Percentiles rank a stretch among this genome's conserved stretches.
These are phyloP conservation scores for Thecophora atra DNA, from an alignment of 2,888 invertebrate genomes.

Conservation along the genomic window DNA sequence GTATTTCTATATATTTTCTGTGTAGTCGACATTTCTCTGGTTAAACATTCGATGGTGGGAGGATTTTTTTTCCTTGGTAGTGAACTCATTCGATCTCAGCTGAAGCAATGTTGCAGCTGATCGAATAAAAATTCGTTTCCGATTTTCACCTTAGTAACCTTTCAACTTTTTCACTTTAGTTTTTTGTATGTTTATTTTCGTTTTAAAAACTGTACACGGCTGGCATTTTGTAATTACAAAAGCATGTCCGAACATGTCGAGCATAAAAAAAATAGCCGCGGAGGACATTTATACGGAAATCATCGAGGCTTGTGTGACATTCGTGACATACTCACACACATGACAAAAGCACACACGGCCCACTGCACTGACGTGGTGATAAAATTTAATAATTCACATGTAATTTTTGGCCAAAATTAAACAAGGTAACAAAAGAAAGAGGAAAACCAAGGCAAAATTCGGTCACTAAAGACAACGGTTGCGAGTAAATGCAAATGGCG, in stretches of 20 bases:
- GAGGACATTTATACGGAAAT: neutral
- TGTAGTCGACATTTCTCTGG: no score
- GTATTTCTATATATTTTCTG: no score
- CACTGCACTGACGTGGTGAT: conserved; percentile 49
- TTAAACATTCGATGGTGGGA: no score
- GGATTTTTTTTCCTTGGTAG: no score
- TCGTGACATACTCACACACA: conserved; percentile 18
- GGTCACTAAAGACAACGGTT: neutral
- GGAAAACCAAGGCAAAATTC: conserved; percentile 16
- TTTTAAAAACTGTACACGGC: neutral
- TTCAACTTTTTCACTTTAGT: no score
- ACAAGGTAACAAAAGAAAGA: conserved; percentile 36
- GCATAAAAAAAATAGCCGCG: conserved; percentile 27
- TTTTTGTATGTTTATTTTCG: neutral
- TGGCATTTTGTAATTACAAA: conserved; percentile 26
- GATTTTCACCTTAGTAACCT: no score
- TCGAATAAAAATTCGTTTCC: no score
- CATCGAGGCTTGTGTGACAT: neutral
- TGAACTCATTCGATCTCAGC: no score
- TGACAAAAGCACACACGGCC: neutral
- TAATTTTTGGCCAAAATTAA: conserved; percentile 57
- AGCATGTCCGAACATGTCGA: conserved; percentile 34
- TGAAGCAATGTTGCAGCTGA: no score
- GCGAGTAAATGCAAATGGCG: neutral
- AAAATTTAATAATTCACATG: conserved; percentile 64